phyloP scores from a whole-genome alignment of 2,113 vertebrate genomes.

The Ia io region DNA sequence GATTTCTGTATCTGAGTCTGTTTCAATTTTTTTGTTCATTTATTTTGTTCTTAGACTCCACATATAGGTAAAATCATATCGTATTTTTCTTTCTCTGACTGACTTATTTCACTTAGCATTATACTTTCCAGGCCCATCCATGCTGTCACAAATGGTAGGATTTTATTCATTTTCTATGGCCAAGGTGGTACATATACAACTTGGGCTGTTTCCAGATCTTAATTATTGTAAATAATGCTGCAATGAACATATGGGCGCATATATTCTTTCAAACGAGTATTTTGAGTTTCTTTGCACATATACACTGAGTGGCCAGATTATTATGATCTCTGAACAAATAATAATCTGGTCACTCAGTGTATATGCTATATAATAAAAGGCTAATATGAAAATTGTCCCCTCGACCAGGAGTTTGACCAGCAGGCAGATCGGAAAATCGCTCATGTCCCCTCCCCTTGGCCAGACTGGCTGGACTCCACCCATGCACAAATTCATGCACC shows the following conservation, averaged over 20 bases:
- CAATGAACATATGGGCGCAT: background rate
- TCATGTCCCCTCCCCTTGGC: too few species aligned
- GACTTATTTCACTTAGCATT: background rate
- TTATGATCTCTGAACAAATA: too few species aligned
- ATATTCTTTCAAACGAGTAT: background rate
- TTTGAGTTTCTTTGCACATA: background rate
- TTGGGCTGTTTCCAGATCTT: background rate
- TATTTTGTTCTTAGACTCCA: background rate
- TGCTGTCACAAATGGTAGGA: background rate
- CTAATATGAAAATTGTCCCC: too few species aligned
- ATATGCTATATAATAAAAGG: too few species aligned
- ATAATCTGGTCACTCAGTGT: too few species aligned
- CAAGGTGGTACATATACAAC: too few species aligned
- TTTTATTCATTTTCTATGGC: background rate
- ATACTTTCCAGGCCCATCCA: background rate
- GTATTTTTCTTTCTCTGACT: background rate
- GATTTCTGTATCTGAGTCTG: background rate
- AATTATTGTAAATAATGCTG: background rate
- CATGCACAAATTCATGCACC: too few species aligned
- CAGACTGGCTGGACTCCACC: too few species aligned
- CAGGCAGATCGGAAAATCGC: too few species aligned
- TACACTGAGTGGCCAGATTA: background rate
- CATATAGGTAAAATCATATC: background rate
- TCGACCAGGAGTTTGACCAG: too few species aligned
- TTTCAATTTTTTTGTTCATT: background rate